Conservation (phyloP, 2,888 invertebrate genomes). For the Temnothorax rugatulus region DNA sequence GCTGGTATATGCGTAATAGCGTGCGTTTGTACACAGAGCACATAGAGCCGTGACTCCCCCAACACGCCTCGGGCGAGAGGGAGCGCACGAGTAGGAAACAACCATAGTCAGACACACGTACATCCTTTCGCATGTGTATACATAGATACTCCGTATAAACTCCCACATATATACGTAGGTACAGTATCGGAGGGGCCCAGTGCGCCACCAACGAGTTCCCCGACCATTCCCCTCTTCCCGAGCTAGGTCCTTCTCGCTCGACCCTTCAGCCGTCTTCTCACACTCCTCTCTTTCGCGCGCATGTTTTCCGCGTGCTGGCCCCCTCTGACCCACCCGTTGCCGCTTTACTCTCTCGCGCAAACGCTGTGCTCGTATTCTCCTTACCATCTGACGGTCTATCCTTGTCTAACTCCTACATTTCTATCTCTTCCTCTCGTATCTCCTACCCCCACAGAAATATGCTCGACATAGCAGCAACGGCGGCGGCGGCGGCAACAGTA, state of each 20-base stretch:
- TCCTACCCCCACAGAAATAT: constrained; percentile 62
- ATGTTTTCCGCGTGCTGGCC: constrained; percentile 40
- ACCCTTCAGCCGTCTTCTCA: constrained; percentile 12
- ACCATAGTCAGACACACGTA: constrained; percentile 5
- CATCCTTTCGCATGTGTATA: not conserved
- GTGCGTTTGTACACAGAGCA: constrained; percentile 9
- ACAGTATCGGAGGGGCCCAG: not conserved
- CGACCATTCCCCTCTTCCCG: not conserved
- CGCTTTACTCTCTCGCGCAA: constrained; percentile 48
- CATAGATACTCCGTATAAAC: constrained; percentile 8
- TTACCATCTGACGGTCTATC: not conserved
- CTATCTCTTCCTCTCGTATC: constrained; percentile 45
- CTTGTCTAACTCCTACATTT: constrained; percentile 19
- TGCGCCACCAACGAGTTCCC: constrained; percentile 40
- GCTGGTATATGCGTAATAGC: not conserved
- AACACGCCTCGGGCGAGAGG: not conserved
- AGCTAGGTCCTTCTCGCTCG: constrained; percentile 34
- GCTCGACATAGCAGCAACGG: constrained; percentile 65
- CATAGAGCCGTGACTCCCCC: constrained; percentile 14
- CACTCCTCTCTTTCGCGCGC: constrained; percentile 45
- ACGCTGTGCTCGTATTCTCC: constrained; percentile 44
- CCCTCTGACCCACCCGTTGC: constrained; percentile 11
- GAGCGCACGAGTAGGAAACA: constrained; percentile 13
- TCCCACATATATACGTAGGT: not conserved
- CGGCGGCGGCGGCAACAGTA: constrained; percentile 65